phyloP scores from a whole-genome alignment of 2,888 invertebrate genomes.

The Scaptomyza cyrtandrae region DNA sequence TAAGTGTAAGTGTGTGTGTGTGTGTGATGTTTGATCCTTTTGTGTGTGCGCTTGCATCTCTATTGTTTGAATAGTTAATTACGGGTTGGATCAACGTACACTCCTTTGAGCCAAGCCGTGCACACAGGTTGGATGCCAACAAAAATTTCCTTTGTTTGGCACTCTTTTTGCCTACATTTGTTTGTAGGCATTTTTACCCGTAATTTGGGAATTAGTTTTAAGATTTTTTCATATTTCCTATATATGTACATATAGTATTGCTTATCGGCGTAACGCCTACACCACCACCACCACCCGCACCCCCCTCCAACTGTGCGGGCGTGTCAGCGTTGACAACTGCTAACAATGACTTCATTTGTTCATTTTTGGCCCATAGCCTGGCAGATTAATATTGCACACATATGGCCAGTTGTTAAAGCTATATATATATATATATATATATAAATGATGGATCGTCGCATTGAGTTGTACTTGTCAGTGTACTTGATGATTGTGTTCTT shows the following conservation, averaged over 20 bases:
- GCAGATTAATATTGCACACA: slow-evolving; percentile 75
- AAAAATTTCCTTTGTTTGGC: slow-evolving; percentile 38
- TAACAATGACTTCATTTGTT: slow-evolving; percentile 78
- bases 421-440: slow-evolving; percentile 7
- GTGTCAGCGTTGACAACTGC: slow-evolving; percentile 75
- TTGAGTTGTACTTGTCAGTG: slow-evolving; percentile 52
- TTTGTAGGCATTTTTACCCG: slow-evolving; percentile 68
- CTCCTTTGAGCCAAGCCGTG: slow-evolving; percentile 64
- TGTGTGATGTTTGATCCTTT: slow-evolving; percentile 69
- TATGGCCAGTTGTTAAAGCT: slow-evolving; percentile 49
- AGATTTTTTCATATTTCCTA: slow-evolving; percentile 50
- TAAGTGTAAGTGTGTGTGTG: slow-evolving; percentile 4
- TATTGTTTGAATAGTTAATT: slow-evolving; percentile 79
- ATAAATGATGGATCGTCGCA: slow-evolving; percentile 45
- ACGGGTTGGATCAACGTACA: slow-evolving; percentile 79
- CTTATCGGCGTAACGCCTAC: slow-evolving; percentile 37
- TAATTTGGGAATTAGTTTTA: slow-evolving; percentile 75
- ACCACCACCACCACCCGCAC: not conserved
- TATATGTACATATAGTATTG: slow-evolving; percentile 14
- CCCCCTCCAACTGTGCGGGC: slow-evolving; percentile 32
- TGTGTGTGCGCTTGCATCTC: slow-evolving; percentile 52
- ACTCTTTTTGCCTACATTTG: slow-evolving; percentile 40
- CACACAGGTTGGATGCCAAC: slow-evolving; percentile 39
- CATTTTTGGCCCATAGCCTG: slow-evolving; percentile 14
- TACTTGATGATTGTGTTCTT: slow-evolving; percentile 49